Evolutionary conservation across 2,113 vertebrate genomes (phyloP), one percentile per base, ranked within the genome.

Genomic region (Stegastes partitus): DNA sequence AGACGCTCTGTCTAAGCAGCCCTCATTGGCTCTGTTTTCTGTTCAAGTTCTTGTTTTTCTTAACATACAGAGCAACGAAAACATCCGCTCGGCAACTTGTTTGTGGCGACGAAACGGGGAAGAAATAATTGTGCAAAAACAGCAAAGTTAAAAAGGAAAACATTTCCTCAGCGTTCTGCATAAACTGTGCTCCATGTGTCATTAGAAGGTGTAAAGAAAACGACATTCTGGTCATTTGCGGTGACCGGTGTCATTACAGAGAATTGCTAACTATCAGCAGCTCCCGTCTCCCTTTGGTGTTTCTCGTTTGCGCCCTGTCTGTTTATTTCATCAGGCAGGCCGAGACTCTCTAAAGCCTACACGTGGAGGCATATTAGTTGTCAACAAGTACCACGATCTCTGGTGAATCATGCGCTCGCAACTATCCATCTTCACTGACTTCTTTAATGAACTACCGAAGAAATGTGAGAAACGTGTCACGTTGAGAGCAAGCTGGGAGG

Each of bases 311-410:
- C 22, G 1, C 39, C 68, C 10, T 2, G 1, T 86, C 72, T 63
- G 31, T 66, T 8, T 34, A 34, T 34, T 68, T 81, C 77, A 64
- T 26, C 21, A 26, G 45, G 31, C 23, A 1, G 44, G 19, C 44
- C 44, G 18, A 12, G 73, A 55, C 39, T 42, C 14, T 67, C 77
- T 1, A 3, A 47, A 22, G 22, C 42, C 37, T 5, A 8, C 39
- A 54, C 5, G 45, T 21, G 4, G 23, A 67, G 82, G 67, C 78
- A 71, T 49, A 11, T 18, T 28, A 63, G 70, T 65, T 82, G 85
- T 87, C 89, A 88, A 82, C 78, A 79, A 58, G 49, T 62, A 54
- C 50, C 54, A 6, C 44, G 9, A 74, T 57, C 67, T 73, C 66
- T n/a, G 39, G 63, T 79, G 66, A 82, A 74, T 75, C 74, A 68